phyloP scores from a whole-genome alignment of 2,113 vertebrate genomes.

The Murina feae region DNA sequence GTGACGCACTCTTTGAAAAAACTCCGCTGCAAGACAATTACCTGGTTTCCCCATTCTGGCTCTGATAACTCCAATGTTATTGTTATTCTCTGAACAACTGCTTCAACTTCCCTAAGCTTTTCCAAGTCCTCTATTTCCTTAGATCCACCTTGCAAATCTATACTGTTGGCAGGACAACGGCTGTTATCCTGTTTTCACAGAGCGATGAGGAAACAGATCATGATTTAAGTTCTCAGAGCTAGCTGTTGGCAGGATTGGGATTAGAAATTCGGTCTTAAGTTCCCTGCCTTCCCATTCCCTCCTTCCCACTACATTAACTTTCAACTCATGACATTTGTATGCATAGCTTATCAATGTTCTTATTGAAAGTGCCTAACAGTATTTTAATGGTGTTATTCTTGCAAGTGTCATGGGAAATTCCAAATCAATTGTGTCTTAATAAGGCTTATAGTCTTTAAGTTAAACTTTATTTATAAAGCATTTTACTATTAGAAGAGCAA shows the following conservation, averaged over 20 bases:
- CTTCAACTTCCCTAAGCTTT: slow-evolving; percentile 31
- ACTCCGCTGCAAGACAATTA: background rate
- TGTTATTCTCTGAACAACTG: slow-evolving; percentile 32
- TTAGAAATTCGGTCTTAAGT: background rate
- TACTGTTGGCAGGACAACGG: background rate
- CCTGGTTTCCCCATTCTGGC: background rate
- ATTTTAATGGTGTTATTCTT: background rate
- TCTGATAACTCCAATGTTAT: background rate
- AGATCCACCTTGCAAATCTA: slow-evolving; percentile 54
- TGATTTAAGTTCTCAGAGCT: slow-evolving; percentile 3
- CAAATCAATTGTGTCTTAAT: background rate
- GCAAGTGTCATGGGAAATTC: background rate
- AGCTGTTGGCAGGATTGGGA: background rate
- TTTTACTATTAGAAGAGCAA: background rate
- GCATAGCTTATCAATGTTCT: background rate
- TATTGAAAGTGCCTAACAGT: background rate
- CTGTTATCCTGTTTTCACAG: slow-evolving; percentile 53
- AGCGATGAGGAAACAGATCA: slow-evolving; percentile 45
- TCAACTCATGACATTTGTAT: background rate
- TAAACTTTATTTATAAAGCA: background rate
- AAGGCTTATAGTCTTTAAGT: background rate
- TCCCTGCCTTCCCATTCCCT: background rate
- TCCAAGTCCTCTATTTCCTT: slow-evolving; percentile 46
- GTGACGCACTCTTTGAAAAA: background rate
- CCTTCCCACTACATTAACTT: background rate